Evolutionary conservation across 2,797 vertebrate genomes (phyloP).

Genomic region (Sciurus carolinensis): DNA sequence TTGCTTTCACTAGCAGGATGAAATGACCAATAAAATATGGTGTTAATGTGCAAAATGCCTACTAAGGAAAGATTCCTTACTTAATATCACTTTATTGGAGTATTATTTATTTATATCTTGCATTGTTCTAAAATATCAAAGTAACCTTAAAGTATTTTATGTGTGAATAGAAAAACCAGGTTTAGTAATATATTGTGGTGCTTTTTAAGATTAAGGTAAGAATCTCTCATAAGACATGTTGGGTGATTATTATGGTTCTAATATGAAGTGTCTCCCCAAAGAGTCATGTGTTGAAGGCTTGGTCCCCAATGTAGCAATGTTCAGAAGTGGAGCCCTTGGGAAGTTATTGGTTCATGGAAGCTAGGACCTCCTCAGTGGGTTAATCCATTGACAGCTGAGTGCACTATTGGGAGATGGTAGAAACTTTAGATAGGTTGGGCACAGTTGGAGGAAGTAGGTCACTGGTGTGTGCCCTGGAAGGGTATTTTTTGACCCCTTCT

Average conservation of each 20-base stretch:
- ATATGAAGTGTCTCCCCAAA: neutral
- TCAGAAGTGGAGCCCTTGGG: neutral
- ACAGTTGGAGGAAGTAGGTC: neutral
- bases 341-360: neutral
- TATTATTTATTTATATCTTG: neutral
- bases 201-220: conserved; percentile 42
- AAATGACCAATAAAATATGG: neutral
- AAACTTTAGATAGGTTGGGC: neutral
- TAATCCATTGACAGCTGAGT: neutral
- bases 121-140: neutral
- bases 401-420: neutral
- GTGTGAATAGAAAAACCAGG: conserved; percentile 23
- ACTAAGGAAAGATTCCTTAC: conserved; percentile 1
- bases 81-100: neutral
- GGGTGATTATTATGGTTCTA: neutral
- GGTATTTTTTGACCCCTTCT: neutral
- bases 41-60: neutral
- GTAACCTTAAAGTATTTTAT: neutral
- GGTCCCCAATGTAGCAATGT: too few relatives aligned
- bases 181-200: neutral
- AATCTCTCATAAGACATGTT: conserved; percentile 38
- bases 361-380: neutral
- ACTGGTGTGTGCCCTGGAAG: neutral
- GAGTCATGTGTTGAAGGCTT: too few relatives aligned
- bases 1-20: conserved; percentile 42